Conservation (phyloP, 2,888 invertebrate genomes). For the Lydus trimaculatus region DNA sequence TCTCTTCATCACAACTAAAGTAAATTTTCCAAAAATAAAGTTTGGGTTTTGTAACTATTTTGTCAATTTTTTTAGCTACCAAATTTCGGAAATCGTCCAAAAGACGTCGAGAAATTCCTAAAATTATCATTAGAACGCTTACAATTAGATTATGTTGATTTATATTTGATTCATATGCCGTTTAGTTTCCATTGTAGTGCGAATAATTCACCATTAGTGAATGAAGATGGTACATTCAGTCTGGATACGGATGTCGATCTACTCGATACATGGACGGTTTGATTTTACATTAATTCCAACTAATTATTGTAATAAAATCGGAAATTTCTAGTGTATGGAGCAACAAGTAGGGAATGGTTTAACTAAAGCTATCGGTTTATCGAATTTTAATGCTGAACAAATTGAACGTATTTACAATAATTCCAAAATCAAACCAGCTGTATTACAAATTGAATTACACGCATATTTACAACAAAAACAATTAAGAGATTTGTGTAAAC, state of each 20-base stretch:
- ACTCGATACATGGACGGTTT: constrained; percentile 73
- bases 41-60: neutral
- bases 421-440: constrained; percentile 73
- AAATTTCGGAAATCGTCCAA: constrained; percentile 71
- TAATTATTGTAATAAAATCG: no score
- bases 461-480: constrained; percentile 77
- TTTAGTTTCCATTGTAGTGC: constrained; percentile 70
- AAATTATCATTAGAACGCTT: constrained; percentile 70
- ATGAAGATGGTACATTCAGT: constrained; percentile 67
- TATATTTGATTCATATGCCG: constrained; percentile 82
- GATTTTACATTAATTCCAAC: neutral
- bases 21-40: constrained; percentile 54
- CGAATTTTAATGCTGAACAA: constrained; percentile 79
- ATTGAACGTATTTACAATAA: constrained; percentile 68
- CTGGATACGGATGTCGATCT: constrained; percentile 71
- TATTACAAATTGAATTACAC: constrained; percentile 78
- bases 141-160: constrained; percentile 75
- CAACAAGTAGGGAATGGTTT: constrained; percentile 68
- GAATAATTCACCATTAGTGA: constrained; percentile 64
- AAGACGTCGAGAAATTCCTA: constrained; percentile 72
- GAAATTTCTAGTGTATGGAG: constrained; percentile 71
- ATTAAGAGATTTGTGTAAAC: constrained; percentile 68
- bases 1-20: constrained; percentile 84
- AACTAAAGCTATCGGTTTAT: constrained; percentile 77
- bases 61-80: constrained; percentile 66